phyloP scores from a whole-genome alignment of 1,140 invertebrate genomes.

The Drosophila sp. region DNA sequence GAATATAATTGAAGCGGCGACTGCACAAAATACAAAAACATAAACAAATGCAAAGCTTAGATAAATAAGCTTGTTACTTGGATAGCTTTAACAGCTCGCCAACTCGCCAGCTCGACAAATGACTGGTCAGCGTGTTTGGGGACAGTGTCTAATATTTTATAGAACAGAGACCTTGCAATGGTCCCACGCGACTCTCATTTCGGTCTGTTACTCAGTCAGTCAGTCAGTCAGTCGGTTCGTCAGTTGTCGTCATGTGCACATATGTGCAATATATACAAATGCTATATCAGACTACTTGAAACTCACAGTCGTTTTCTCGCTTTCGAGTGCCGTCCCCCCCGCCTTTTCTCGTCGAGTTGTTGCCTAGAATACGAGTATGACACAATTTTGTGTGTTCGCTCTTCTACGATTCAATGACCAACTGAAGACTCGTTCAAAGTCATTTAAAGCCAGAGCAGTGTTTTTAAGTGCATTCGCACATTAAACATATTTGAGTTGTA shows the following conservation, averaged over 20 bases:
- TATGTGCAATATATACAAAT: constrained; percentile 1
- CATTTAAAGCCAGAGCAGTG: constrained; percentile 27
- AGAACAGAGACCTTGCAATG: constrained; percentile 1
- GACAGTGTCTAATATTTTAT: constrained; percentile 9
- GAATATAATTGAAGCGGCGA: constrained; percentile 39
- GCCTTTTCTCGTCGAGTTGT: constrained; percentile 6
- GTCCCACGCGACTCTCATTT: constrained; percentile 71
- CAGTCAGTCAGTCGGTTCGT: constrained; percentile 11
- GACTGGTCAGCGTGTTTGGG: constrained; percentile 60
- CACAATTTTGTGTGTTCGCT: constrained; percentile 45
- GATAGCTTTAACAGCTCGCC: constrained; percentile 3
- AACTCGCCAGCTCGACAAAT: constrained; percentile 38
- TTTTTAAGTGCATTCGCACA: constrained; percentile 74
- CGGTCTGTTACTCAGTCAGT: constrained; percentile 30
- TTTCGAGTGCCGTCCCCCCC: constrained; percentile 34
- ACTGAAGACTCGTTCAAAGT: constrained; percentile 56
- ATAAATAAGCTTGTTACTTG: constrained; percentile 47
- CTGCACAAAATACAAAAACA: constrained; percentile 26
- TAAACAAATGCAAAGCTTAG: constrained; percentile 48
- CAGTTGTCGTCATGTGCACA: constrained; percentile 6
- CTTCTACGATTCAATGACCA: constrained; percentile 34
- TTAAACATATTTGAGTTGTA: constrained; percentile 55
- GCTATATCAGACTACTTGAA: constrained; percentile 35
- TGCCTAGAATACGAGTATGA: constrained; percentile 42
- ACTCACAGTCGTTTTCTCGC: constrained; percentile 47